A percentile compares a stretch with the other conserved stretches of the same genome.
phyloP scores from a whole-genome alignment of 2,797 vertebrate species.

The Urophycis tenuis region DNA sequence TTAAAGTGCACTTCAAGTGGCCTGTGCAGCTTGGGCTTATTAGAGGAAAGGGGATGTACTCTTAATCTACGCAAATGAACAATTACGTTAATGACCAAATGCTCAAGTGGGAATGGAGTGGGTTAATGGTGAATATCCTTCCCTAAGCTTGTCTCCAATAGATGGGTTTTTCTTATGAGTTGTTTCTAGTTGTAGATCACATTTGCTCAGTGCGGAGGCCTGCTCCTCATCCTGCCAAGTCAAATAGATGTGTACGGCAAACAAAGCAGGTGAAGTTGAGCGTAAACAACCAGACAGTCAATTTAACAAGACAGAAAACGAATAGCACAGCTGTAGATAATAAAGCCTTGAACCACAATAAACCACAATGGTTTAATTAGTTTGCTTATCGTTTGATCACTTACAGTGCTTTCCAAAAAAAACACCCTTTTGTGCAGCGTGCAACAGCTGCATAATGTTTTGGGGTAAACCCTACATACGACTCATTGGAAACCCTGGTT shows the following conservation, averaged over 20 bases:
- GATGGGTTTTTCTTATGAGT: background rate
- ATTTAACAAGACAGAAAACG: background rate
- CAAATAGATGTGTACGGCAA: background rate
- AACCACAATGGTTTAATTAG: background rate
- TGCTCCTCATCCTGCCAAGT: background rate
- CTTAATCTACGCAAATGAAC: background rate
- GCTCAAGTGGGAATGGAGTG: background rate
- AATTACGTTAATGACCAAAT: background rate
- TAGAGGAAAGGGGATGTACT: background rate
- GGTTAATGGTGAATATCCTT: background rate
- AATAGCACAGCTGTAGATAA: background rate
- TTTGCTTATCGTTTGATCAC: background rate
- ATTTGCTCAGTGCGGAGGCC: background rate
- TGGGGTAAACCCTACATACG: background rate
- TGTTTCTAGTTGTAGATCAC: background rate
- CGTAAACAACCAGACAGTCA: background rate
- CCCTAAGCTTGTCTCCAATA: background rate
- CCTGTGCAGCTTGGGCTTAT: background rate
- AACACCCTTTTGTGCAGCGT: background rate
- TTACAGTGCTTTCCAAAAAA: background rate
- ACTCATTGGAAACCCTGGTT: background rate
- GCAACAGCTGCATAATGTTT: background rate
- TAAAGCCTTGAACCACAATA: background rate
- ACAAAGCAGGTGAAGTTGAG: background rate
- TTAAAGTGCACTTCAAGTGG: background rate